A percentile compares a stretch with the other conserved stretches of the same genome.
Conservation (phyloP, 1,140 invertebrate species). For the Pseudoatta argentina region DNA sequence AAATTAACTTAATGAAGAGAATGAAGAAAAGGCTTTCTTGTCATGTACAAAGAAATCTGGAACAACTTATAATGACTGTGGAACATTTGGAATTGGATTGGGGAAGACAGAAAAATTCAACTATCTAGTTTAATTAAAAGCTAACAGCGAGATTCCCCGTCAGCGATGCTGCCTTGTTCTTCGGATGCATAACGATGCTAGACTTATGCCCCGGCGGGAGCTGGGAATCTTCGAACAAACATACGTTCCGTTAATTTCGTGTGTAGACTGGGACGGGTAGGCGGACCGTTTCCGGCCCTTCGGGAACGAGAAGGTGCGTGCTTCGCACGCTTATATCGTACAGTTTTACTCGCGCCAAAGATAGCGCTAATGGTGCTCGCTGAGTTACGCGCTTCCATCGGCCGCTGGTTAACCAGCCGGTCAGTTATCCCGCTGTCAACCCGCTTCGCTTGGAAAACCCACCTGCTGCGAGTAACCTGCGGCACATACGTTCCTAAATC, state of each 20-base stretch:
- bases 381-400: constrained; percentile 82
- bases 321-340: constrained; percentile 74
- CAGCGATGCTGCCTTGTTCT: constrained; percentile 1
- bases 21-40: background rate
- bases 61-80: background rate
- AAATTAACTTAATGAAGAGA: background rate
- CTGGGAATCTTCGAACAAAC: background rate
- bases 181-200: constrained; percentile 19
- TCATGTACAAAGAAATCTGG: background rate
- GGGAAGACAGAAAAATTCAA: constrained; percentile 2
- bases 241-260: constrained; percentile 31
- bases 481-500: constrained; percentile 75
- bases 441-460: constrained; percentile 73
- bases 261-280: background rate
- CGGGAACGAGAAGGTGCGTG: constrained; percentile 59
- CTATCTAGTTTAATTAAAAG: constrained; percentile 32
- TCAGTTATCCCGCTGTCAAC: constrained; percentile 68
- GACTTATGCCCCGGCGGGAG: constrained; percentile 13
- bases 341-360: constrained; percentile 65
- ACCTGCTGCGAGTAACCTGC: constrained; percentile 81
- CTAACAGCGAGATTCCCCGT: constrained; percentile 7
- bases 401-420: constrained; percentile 75
- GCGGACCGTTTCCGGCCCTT: constrained; percentile 31
- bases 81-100: constrained; percentile 22
- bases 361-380: constrained; percentile 82